These are phyloP conservation scores for Lamprotornis superbus DNA, from an alignment of 2,113 vertebrate genomes.

Conservation along the genomic window DNA sequence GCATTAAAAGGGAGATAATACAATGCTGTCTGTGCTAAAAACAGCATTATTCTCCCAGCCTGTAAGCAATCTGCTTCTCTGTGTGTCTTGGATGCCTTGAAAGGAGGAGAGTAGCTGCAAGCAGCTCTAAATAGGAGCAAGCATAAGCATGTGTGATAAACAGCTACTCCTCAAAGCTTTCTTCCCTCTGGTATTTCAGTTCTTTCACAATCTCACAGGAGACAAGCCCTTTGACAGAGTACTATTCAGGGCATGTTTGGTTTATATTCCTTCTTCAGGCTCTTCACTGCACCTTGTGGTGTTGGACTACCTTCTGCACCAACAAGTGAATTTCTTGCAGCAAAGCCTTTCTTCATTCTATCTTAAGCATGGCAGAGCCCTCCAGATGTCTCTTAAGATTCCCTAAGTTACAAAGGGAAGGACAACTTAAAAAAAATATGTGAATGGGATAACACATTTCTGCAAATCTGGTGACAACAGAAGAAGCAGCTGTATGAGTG, in stretches of 20 bases:
- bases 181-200: slow-evolving; percentile 12
- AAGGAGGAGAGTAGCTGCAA: slow-evolving; percentile 19
- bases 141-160: slow-evolving; percentile 35
- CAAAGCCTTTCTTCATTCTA: background rate
- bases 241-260: background rate
- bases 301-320: background rate
- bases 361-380: background rate
- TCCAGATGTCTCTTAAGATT: background rate
- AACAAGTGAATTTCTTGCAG: background rate
- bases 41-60: background rate
- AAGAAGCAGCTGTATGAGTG: background rate
- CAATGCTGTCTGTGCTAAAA: slow-evolving; percentile 1
- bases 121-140: slow-evolving; percentile 38
- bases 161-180: slow-evolving; percentile 36
- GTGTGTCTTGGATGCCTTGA: background rate
- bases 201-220: background rate
- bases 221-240: background rate
- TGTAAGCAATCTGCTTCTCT: slow-evolving; percentile 50
- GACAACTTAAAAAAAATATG: background rate
- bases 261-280: background rate
- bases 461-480: background rate
- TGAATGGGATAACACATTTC: background rate
- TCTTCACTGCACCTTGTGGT: background rate
- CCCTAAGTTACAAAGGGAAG: background rate
- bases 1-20: slow-evolving; percentile 40